Evolutionary conservation across 1,140 invertebrate genomes (phyloP), one percentile per base, ranked within the genome.

Genomic region (Aricia agestis): DNA sequence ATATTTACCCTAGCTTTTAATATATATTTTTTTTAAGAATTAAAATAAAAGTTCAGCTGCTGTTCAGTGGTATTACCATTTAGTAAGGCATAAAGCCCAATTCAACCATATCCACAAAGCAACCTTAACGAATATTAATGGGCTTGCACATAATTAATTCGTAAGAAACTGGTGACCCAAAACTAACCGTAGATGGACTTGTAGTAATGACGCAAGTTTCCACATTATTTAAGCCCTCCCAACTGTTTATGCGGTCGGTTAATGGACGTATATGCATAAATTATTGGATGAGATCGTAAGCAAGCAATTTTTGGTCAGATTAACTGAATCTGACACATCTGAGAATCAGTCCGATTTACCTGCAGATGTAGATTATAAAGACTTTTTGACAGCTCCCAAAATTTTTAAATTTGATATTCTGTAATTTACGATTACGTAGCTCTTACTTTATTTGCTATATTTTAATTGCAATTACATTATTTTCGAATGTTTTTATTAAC

Each of bases 241-340:
- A 83, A 87, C 81, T 85, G 79, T 83, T 86, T 83, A 80, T 79
- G 77, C 77, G 79, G 71, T 80, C 82, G 81, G 87, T 87, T 84
- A 88, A 88, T 87, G 85, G 79, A 80, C 78, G 84, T 85, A 82
- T 82, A 87, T 76, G 79, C 81, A 85, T 85, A 83, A 87, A 85
- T 85, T 82, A 82, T 83, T 77, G 79, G 81, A 72, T 75, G 74
- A 75, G 75, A 85, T 78, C 83, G 58, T 59, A 31, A 63, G 59
- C 10, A 63, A 25, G 18, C 17, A 77, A 71, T 71, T 59, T 66
- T 74, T 77, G 69, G 67, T 58, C 74, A 36, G 19, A 32, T 52
- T 61, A 52, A 0, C 13, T 13, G n/a, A n/a, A n/a, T n/a, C 45
- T 52, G 45, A 52, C 45, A 1, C 45, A 13, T 15, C 36, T 36